Evolutionary conservation across 2,888 invertebrate species (phyloP).

Genomic region (Phyllotreta cruciferae): DNA sequence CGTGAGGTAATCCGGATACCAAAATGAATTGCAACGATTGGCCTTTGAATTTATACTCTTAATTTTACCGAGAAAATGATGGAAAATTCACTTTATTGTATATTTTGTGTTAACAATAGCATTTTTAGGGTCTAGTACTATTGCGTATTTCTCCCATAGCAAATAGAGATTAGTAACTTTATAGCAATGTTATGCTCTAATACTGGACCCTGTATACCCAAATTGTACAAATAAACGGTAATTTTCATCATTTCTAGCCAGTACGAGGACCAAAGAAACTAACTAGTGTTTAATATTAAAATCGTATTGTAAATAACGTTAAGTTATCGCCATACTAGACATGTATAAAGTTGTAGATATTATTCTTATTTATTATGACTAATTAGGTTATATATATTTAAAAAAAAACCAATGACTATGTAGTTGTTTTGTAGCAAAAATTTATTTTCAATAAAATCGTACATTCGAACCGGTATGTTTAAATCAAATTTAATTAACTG

Average conservation of each 20-base stretch:
- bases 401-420: constrained; percentile 30
- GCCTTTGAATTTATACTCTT: too few species aligned
- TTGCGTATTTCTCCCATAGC: too few species aligned
- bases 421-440: constrained; percentile 30
- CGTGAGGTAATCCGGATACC: too few species aligned
- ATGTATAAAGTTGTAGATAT: constrained; percentile 33
- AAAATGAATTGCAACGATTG: too few species aligned
- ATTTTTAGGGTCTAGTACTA: neutral
- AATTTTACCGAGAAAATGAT: too few species aligned
- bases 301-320: constrained; percentile 27
- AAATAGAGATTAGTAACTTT: too few species aligned
- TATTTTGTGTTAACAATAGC: neutral
- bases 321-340: constrained; percentile 30
- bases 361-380: constrained; percentile 30
- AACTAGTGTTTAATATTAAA: constrained; percentile 27
- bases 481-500: too few species aligned
- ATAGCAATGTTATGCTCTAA: neutral
- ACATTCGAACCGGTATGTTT: neutral
- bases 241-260: constrained; percentile 11
- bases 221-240: too few species aligned
- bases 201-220: neutral
- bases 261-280: constrained; percentile 32
- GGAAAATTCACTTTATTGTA: too few species aligned
- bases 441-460: constrained; percentile 7
- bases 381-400: constrained; percentile 6